Evolutionary conservation across 1,140 invertebrate species (phyloP), one percentile per base, ranked within the genome.

Genomic region (Alviniconcha marisindica): DNA sequence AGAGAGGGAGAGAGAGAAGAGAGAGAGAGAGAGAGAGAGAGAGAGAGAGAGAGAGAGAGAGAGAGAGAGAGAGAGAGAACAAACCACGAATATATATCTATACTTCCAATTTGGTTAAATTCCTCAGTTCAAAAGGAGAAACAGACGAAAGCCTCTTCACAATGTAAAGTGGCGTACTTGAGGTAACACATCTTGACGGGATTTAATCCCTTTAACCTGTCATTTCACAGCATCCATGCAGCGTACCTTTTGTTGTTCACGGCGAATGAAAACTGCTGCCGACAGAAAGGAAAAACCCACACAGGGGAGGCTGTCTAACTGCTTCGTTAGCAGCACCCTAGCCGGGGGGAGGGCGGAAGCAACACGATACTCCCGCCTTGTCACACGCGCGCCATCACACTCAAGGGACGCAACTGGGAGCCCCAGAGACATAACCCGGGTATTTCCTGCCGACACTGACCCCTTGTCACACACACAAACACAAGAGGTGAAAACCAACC

Each of bases 261-360:
- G 10, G 36, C 7, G 36, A 40, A 36, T 21, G 69, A 14, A 71
- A 18, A 40, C 69, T 40, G 69, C 36, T 38, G 12, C 36, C 69
- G 31, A 14, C 36, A 71, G 18, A 71, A 40, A 36, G 69, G 33
- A 15, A 21, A 38, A 71, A 40, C 33, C 69, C 24, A 21, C 24
- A 21, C 24, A 38, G 38, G 36, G 36, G 69, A 71, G 69, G 69
- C 36, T 2, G 33, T 21, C 44, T 76, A 76, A 76, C 73, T 31
- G 51, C 73, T 76, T 76, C 73, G 73, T 76, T 76, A 76, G 73
- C 44, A 33, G 42, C 1, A 0, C 73, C n/a, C 73, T 21, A n/a
- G 73, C 40, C 2, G 73, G 28, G 44, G 3, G 73, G 73, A 42
- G 28, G n/a, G 73, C 21, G 40, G n/a, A 48, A 42, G 18, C 40